Percentiles rank a stretch among this genome's conserved stretches.
These are phyloP conservation scores for Acleris holmiana DNA, from an alignment of 2,888 invertebrate species.

Conservation along the genomic window DNA sequence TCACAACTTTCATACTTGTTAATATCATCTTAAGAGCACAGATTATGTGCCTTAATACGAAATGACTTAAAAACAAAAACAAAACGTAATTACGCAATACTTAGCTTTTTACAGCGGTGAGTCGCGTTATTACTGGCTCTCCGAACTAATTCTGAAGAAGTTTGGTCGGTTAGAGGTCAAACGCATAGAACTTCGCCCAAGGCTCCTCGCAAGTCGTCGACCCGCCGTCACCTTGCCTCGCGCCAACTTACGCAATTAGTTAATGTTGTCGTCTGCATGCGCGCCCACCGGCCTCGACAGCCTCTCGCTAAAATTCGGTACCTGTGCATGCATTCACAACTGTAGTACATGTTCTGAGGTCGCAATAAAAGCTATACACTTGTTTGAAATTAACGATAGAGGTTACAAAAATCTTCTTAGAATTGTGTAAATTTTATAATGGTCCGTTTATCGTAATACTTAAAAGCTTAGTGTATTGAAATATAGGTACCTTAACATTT, in stretches of 20 bases:
- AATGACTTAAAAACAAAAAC: no score
- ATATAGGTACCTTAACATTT: no score
- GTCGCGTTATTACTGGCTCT: conserved; percentile 2
- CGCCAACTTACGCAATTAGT: conserved; percentile 79
- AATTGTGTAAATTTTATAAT: not conserved
- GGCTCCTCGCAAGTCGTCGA: conserved; percentile 78
- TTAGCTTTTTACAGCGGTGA: no score
- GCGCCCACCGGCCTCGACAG: conserved; percentile 70
- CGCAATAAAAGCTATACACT: not conserved
- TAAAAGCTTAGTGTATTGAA: no score
- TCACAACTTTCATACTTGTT: no score
- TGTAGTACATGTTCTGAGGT: not conserved
- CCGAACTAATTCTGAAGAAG: not conserved
- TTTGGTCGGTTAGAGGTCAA: conserved; percentile 74
- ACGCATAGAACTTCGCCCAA: conserved; percentile 71
- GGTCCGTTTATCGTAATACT: no score
- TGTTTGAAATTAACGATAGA: not conserved
- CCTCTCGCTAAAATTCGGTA: conserved; percentile 72
- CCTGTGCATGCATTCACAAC: conserved; percentile 44
- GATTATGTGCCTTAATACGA: no score
- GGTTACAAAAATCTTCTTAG: not conserved
- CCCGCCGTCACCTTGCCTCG: conserved; percentile 80
- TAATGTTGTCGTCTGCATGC: conserved; percentile 82
- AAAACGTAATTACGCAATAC: no score
- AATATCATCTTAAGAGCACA: no score